Conservation (phyloP, 1,140 invertebrate species). For the Sinonovacula constricta region DNA sequence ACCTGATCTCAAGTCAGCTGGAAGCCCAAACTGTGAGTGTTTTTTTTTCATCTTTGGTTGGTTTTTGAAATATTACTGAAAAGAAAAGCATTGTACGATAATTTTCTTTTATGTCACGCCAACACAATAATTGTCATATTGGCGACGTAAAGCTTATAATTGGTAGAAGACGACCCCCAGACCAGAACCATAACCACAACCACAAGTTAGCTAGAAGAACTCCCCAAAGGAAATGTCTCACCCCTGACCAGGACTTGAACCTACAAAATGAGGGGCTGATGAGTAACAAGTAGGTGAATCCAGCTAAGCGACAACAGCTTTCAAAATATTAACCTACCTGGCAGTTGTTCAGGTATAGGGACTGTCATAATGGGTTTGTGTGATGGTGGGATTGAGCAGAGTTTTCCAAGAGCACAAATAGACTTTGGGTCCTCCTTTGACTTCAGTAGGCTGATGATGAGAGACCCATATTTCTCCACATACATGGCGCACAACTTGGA, state of each 20-base stretch:
- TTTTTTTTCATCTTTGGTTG: too few species aligned
- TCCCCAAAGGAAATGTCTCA: background rate
- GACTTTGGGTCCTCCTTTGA: conserved; percentile 3
- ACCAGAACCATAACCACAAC: too few species aligned
- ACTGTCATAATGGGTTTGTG: conserved; percentile 6
- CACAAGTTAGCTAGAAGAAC: too few species aligned
- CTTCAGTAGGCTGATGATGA: conserved; percentile 85
- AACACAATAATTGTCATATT: too few species aligned
- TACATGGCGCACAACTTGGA: conserved; percentile 86
- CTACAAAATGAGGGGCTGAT: background rate
- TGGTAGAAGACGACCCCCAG: background rate
- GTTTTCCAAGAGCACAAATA: conserved; percentile 1
- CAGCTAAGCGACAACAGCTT: background rate
- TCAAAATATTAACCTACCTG: background rate
- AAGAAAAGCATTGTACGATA: too few species aligned
- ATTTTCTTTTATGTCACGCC: too few species aligned
- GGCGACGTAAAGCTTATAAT: background rate
- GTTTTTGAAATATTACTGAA: too few species aligned
- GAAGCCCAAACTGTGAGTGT: too few species aligned
- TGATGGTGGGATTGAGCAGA: background rate
- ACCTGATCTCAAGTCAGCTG: too few species aligned
- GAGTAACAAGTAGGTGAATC: background rate
- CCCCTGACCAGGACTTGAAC: background rate
- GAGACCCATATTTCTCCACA: conserved; percentile 87
- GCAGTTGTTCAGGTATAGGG: conserved; percentile 16